phyloP scores from a whole-genome alignment of 2,797 vertebrate genomes.

The Zalophus californianus region DNA sequence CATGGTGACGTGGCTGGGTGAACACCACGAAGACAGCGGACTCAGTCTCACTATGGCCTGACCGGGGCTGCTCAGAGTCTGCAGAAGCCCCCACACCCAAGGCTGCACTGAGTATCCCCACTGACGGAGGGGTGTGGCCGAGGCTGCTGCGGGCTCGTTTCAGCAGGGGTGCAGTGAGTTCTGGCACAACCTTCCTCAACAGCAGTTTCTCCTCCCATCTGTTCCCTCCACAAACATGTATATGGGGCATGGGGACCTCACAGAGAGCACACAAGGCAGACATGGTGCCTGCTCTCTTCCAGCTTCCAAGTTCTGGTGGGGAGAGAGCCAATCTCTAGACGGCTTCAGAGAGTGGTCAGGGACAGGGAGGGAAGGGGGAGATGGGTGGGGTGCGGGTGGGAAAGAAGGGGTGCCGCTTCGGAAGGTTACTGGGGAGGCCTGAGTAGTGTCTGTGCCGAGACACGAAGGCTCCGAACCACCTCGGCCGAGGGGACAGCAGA shows the following conservation, averaged over 20 bases:
- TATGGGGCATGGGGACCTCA: background rate
- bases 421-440: no score
- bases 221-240: background rate
- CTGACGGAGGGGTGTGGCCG: background rate
- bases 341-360: background rate
- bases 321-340: background rate
- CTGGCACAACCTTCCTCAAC: background rate
- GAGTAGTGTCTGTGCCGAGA: background rate
- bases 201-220: background rate
- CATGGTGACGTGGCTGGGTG: background rate
- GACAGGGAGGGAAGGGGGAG: background rate
- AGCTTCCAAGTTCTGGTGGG: background rate
- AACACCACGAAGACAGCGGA: background rate
- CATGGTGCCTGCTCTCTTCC: background rate
- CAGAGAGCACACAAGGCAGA: background rate
- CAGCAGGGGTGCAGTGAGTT: background rate
- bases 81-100: background rate
- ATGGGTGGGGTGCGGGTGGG: background rate
- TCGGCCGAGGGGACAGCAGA: background rate
- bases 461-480: background rate
- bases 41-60: background rate
- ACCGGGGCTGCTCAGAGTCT: background rate
- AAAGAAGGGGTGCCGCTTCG: background rate
- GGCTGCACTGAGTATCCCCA: no score
- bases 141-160: background rate